Evolutionary conservation across 2,113 vertebrate genomes (phyloP).

Genomic region (Crotalus viridis): DNA sequence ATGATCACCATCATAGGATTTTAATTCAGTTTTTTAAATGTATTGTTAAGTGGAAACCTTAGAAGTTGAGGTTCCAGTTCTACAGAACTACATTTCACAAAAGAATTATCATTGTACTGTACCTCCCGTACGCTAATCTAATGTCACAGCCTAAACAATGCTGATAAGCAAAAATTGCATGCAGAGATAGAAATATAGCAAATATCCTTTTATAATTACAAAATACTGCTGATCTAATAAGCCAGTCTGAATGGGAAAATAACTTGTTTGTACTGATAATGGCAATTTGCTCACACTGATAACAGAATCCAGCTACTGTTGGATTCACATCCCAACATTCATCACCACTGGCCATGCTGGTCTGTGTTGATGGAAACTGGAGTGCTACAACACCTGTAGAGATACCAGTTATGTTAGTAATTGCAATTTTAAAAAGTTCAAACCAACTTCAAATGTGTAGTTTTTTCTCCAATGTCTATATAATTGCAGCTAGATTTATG

Average conservation of each 20-base stretch:
- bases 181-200: not conserved
- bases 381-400: not conserved
- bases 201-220: not conserved
- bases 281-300: not conserved
- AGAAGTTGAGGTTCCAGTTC: not conserved
- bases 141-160: not conserved
- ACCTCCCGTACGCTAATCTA: not conserved
- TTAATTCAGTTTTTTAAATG: not conserved
- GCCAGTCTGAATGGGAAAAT: not conserved
- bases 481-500: not conserved
- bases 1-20: not conserved
- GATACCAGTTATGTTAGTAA: not conserved
- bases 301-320: not conserved
- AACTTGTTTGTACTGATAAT: not conserved
- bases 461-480: not conserved
- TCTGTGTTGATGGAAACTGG: not conserved
- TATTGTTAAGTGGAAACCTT: not conserved
- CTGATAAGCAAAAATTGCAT: not conserved
- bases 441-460: not conserved
- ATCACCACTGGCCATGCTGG: not conserved
- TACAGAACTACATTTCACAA: not conserved
- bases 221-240: not conserved
- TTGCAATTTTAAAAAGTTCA: not conserved
- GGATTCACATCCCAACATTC: not conserved
- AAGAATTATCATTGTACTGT: not conserved